Conservation (phyloP, 2,113 vertebrate genomes). For the Megaceryle maxima region DNA sequence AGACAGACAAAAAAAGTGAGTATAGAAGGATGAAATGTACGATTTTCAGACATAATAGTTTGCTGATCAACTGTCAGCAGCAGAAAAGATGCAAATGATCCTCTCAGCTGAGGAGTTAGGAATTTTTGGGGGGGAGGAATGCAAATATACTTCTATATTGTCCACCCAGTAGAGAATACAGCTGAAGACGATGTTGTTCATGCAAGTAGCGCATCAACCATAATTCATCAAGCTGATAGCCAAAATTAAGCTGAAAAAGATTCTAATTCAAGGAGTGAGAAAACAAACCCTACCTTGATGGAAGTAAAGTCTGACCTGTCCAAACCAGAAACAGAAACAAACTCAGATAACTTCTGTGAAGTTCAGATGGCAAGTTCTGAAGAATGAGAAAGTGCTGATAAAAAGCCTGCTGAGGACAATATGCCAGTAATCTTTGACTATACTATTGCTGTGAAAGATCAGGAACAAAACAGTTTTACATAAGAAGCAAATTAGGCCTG, state of each 20-base stretch:
- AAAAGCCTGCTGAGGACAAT: not conserved
- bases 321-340: not conserved
- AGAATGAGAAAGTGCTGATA: not conserved
- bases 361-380: not conserved
- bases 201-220: not conserved
- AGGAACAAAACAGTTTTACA: not conserved
- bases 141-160: not conserved
- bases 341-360: not conserved
- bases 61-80: not conserved
- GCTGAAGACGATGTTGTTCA: not conserved
- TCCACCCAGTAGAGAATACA: not conserved
- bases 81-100: not conserved
- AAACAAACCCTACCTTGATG: not conserved
- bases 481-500: not conserved
- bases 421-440: not conserved
- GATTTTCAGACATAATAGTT: not conserved
- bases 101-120: not conserved
- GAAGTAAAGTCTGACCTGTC: not conserved
- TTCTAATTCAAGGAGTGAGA: not conserved
- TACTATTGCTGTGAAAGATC: not conserved
- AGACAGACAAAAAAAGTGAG: not conserved
- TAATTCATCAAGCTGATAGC: not conserved
- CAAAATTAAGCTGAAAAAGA: not conserved
- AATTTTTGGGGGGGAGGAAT: not conserved
- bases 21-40: not conserved